Percentiles rank a stretch among this genome's conserved stretches.
Evolutionary conservation across 2,888 invertebrate species (phyloP).

Genomic region (Protophormia terraenovae): DNA sequence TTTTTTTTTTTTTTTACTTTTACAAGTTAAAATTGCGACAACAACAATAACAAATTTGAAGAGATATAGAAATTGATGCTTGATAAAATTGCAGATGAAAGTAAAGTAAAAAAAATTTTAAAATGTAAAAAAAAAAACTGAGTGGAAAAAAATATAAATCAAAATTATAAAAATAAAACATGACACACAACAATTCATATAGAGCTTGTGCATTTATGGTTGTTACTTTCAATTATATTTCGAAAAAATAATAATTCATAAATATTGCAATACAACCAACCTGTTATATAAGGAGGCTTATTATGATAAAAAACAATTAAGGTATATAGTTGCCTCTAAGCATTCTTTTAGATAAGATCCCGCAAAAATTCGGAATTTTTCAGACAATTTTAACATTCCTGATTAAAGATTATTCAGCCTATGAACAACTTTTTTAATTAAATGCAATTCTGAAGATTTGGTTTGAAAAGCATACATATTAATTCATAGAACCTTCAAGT

Average conservation of each 20-base stretch:
- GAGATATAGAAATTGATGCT: slow-evolving; percentile 21
- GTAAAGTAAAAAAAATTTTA: slow-evolving; percentile 10
- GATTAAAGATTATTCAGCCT: too few relatives aligned
- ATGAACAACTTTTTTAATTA: too few relatives aligned
- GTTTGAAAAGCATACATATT: too few relatives aligned
- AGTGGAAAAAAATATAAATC: not conserved
- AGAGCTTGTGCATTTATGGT: not conserved
- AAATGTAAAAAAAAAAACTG: not conserved
- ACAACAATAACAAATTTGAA: not conserved
- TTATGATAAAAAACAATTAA: too few relatives aligned
- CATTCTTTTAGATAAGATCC: too few relatives aligned
- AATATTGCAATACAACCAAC: too few relatives aligned
- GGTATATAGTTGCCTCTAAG: too few relatives aligned
- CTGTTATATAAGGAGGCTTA: too few relatives aligned
- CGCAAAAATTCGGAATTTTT: too few relatives aligned
- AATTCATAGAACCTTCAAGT: too few relatives aligned
- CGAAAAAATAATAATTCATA: not conserved
- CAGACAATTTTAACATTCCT: too few relatives aligned
- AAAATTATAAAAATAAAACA: not conserved
- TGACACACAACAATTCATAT: not conserved
- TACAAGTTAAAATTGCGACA: not conserved
- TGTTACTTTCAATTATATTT: not conserved
- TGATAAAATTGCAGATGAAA: slow-evolving; percentile 49
- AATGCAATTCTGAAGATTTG: too few relatives aligned
- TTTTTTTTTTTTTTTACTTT: not conserved